Evolutionary conservation across 2,888 invertebrate genomes (phyloP), one percentile per base, ranked within the genome.

Genomic region (Timema podura): DNA sequence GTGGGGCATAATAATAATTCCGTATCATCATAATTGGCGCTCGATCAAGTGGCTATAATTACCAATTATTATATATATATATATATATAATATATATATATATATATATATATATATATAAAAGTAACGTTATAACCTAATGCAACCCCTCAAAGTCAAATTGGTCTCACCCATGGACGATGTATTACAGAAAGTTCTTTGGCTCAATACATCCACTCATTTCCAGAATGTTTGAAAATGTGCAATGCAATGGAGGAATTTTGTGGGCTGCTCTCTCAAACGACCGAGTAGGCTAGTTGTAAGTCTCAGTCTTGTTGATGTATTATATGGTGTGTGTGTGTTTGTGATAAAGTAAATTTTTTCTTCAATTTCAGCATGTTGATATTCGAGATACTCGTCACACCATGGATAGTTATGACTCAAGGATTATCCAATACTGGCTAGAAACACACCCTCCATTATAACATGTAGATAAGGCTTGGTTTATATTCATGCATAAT

Each of bases 191-290:
- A 49, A 3, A 54, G 54, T 54, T 9, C 54, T 54, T 54, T 13
- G 54, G 13, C 5, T 54, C n/a, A 54, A 7, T 54, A 6, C 54
- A 54, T 54, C 5, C 54, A 6, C 54, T 54, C 54, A 54, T 54
- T 54, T 54, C 7, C 10, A 54, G 54, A 16, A 6, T 54, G 54
- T 54, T 54, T 54, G 54, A 54, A 54, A 54, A 13, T 54, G 54
- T 6, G 54, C 54, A 54, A 54, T 6, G 54, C 54, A 5, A 5
- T 54, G 54, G 54, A 54, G 54, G 7, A 54, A 54, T 54, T 54
- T 13, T 54, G 54, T 5, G 54, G 16, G 54, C 7, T 54, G 54
- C n/a, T 16, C 7, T 54, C 54, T 54, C 54, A 13, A 54, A 54
- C 54, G 54, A 54, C 6, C 1, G 6, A 54, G 7, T 16, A 2